Percentiles rank a stretch among this genome's conserved stretches.
Conservation (phyloP, 2,797 vertebrate species). For the Rhinogobio ventralis region DNA sequence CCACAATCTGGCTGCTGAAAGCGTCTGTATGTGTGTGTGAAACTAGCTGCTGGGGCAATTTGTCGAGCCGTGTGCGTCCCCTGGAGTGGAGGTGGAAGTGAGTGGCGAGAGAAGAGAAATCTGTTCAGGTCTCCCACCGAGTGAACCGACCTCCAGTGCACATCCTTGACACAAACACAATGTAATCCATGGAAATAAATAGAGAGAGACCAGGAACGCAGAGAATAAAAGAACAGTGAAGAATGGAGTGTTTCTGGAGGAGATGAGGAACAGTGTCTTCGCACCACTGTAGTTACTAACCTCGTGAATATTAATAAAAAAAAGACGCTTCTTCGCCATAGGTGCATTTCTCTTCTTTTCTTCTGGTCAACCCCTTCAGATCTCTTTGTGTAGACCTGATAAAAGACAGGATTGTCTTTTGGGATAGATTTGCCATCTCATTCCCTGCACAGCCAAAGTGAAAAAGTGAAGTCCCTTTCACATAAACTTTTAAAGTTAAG, state of each 20-base stretch:
- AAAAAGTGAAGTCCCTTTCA: not conserved
- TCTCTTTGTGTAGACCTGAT: constrained; percentile 23
- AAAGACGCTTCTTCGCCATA: constrained; percentile 1
- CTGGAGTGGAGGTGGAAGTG: constrained; percentile 41
- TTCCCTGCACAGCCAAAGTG: not conserved
- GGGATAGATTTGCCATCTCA: not conserved
- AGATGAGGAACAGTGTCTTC: not conserved
- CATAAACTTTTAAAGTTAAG: constrained; percentile 10
- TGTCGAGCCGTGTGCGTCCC: constrained; percentile 28
- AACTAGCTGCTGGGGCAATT: constrained; percentile 40
- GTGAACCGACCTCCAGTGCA: constrained; percentile 8
- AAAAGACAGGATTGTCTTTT: constrained; percentile 22
- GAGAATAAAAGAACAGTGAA: constrained; percentile 21
- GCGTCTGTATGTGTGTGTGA: not conserved
- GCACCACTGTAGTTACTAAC: constrained; percentile 1
- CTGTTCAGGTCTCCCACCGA: constrained; percentile 22
- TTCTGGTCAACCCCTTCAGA: not conserved
- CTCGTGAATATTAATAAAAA: constrained; percentile 23
- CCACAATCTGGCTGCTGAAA: constrained; percentile 5
- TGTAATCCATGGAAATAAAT: constrained; percentile 27
- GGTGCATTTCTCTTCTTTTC: constrained; percentile 20
- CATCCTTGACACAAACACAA: constrained; percentile 28
- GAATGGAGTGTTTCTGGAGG: not conserved
- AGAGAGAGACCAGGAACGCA: not conserved
- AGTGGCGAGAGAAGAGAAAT: constrained; percentile 33